Percentiles rank a stretch among this genome's conserved stretches.
phyloP scores from a whole-genome alignment of 2,113 vertebrate genomes.

The Colistium nudipinnis region DNA sequence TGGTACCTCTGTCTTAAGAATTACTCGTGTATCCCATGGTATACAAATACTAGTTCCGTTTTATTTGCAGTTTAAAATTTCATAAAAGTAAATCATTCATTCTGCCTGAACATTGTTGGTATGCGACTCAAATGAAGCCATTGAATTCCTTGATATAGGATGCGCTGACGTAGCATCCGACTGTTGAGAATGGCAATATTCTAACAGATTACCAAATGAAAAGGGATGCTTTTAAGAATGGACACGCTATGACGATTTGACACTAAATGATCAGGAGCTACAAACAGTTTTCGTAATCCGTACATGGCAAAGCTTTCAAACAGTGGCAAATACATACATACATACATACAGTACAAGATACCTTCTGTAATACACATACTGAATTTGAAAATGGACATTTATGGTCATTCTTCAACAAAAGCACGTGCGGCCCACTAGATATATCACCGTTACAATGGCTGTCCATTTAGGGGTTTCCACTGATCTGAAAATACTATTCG shows the following conservation, averaged over 20 bases:
- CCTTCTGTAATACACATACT: slow-evolving; percentile 46
- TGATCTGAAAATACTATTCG: slow-evolving; percentile 13
- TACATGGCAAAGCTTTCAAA: slow-evolving; percentile 48
- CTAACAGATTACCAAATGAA: slow-evolving; percentile 48
- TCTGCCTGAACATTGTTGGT: slow-evolving; percentile 72
- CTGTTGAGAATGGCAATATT: slow-evolving; percentile 43
- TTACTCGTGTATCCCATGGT: slow-evolving; percentile 22
- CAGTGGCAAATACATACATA: slow-evolving; percentile 33
- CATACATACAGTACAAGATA: slow-evolving; percentile 61
- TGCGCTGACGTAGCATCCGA: slow-evolving; percentile 47
- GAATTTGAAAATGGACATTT: slow-evolving; percentile 35
- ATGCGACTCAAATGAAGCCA: slow-evolving; percentile 68
- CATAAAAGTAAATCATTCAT: slow-evolving; percentile 79
- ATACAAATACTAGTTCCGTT: slow-evolving; percentile 81
- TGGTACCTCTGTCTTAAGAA: background rate
- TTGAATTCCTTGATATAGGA: slow-evolving; percentile 61
- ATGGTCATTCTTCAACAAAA: slow-evolving; percentile 22
- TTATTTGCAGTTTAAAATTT: slow-evolving; percentile 82
- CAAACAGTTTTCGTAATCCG: slow-evolving; percentile 51
- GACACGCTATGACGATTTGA: slow-evolving; percentile 57
- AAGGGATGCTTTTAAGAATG: slow-evolving; percentile 24
- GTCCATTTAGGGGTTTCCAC: slow-evolving; percentile 4
- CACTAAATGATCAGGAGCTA: slow-evolving; percentile 58
- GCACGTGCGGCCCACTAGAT: slow-evolving; percentile 17
- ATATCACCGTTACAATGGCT: slow-evolving; percentile 27